These are phyloP conservation scores for Heliocidaris tuberculata DNA, from an alignment of 35 echinoderm and acorn worm genomes.

Conservation along the genomic window DNA sequence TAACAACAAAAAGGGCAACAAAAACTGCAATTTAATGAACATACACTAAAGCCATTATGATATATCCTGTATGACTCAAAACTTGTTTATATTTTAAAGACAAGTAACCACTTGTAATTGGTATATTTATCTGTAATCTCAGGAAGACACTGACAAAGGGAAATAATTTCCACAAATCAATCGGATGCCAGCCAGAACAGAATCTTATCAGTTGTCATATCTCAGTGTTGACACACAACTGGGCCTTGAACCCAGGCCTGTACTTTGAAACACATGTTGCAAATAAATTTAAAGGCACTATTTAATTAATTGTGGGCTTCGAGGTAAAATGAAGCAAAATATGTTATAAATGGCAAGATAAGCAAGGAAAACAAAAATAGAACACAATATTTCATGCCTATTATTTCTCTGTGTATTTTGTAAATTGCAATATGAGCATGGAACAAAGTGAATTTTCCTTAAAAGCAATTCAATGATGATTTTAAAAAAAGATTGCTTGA, in stretches of 20 bases:
- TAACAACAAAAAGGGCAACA: too few species aligned
- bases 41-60: neutral
- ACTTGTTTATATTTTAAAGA: neutral
- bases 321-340: neutral
- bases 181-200: neutral
- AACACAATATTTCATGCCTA: too few species aligned
- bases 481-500: too few species aligned
- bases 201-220: constrained; percentile 3
- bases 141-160: neutral
- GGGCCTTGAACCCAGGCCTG: neutral
- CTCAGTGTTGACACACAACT: neutral
- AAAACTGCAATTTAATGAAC: neutral
- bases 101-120: neutral
- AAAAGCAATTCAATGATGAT: too few species aligned
- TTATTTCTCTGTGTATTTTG: too few species aligned
- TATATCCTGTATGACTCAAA: neutral
- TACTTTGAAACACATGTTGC: neutral
- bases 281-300: neutral
- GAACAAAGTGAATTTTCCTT: too few species aligned
- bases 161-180: too few species aligned
- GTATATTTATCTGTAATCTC: neutral
- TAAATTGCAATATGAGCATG: too few species aligned
- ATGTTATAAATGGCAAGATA: neutral
- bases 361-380: neutral
- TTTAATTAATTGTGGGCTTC: neutral